Conservation (phyloP, 1,140 invertebrate species). For the Diorhabda sublineata region DNA sequence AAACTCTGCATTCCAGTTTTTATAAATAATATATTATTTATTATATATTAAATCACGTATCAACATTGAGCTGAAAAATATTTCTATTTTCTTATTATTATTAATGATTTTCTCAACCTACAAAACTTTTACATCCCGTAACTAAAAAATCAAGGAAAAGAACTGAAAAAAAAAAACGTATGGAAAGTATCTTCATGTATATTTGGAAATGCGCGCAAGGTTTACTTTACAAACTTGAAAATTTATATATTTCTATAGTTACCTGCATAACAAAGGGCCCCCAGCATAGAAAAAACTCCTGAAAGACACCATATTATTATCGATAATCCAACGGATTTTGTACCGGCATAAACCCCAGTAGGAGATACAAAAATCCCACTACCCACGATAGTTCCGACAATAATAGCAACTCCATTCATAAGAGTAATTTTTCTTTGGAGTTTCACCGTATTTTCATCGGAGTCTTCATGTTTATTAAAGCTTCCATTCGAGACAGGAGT, state of each 20-base stretch:
- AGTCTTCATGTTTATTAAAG: neutral
- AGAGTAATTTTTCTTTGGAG: slow-evolving; percentile 79
- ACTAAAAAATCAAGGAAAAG: too few species aligned
- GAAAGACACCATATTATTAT: slow-evolving; percentile 70
- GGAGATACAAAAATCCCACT: slow-evolving; percentile 82
- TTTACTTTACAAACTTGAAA: too few species aligned
- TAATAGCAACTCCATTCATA: slow-evolving; percentile 81
- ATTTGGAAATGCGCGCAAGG: too few species aligned
- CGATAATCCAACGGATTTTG: slow-evolving; percentile 63
- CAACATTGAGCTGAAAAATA: too few species aligned
- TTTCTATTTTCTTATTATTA: too few species aligned
- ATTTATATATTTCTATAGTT: neutral
- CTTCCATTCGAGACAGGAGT: neutral
- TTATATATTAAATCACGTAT: too few species aligned
- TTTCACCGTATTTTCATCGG: slow-evolving; percentile 54
- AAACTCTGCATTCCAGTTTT: too few species aligned
- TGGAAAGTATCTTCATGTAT: too few species aligned
- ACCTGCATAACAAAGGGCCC: slow-evolving; percentile 73
- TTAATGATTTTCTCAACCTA: too few species aligned
- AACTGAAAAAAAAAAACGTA: too few species aligned
- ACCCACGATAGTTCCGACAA: slow-evolving; percentile 51
- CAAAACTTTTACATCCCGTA: too few species aligned
- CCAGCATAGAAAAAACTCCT: slow-evolving; percentile 63
- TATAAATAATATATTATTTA: too few species aligned
- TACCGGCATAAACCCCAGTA: slow-evolving; percentile 62